phyloP scores from a whole-genome alignment of 2,797 vertebrate genomes.

The Liasis olivaceus region DNA sequence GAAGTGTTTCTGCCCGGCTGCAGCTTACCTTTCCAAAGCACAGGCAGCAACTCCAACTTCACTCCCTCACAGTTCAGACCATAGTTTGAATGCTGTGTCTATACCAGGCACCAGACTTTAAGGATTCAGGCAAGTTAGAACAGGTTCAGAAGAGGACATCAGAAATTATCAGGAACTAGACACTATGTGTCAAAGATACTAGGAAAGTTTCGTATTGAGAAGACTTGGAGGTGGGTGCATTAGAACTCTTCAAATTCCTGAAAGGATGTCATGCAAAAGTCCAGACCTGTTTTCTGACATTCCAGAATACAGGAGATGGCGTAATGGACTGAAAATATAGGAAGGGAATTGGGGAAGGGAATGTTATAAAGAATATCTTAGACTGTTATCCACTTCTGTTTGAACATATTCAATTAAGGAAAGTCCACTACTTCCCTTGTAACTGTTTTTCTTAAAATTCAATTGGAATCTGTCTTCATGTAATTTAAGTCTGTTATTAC shows the following conservation, averaged over 20 bases:
- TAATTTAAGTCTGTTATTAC: not conserved
- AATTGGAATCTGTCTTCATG: not conserved
- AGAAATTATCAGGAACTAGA: not conserved
- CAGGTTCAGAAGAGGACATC: not conserved
- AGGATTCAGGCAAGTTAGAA: not conserved
- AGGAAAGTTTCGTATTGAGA: not conserved
- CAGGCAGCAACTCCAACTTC: too few relatives aligned
- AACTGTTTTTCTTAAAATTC: not conserved
- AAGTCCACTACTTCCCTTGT: not conserved
- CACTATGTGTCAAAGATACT: not conserved
- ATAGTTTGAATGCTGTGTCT: not conserved
- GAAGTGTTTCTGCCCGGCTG: too few relatives aligned
- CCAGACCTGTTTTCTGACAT: not conserved
- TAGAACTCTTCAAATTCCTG: not conserved
- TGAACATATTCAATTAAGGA: not conserved
- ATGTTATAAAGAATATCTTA: not conserved
- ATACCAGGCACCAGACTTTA: not conserved
- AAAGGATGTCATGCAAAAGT: not conserved
- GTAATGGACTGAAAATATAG: not conserved
- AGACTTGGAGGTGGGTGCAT: not conserved
- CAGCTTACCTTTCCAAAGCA: too few relatives aligned
- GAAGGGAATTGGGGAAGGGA: not conserved
- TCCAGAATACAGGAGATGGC: not conserved
- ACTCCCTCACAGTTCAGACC: not conserved
- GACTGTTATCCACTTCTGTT: not conserved